Base-by-base conservation (phyloP, 2,113 vertebrate genomes). In the Danionella cerebrum region DNA sequence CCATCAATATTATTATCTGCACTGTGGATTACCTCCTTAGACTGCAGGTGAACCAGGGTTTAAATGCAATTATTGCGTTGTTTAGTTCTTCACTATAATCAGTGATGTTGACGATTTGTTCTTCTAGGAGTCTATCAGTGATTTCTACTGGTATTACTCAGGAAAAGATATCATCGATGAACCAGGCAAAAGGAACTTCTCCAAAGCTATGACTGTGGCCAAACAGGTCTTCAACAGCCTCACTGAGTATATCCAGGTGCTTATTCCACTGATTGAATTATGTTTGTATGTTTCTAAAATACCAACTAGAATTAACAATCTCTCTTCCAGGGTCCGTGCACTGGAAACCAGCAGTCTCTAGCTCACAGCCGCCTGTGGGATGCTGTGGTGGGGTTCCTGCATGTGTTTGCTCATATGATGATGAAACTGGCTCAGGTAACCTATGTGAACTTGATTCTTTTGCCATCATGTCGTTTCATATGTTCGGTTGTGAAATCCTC, bases 131-230 rank as follows among this genome's bases (percentile, higher is more conserved):
- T 98, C 94, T 18, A 97, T 97, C 83, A 97, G 95, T 58, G 95
- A 98, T 77, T 98, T 98, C 80, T 98, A 98, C 83, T 98, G 95
- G 95, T 98, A 97, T 81, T 98, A 97, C 75, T 98, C 95, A 1
- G 95, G 95, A 21, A 98, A 96, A 72, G 94, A 97, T 5, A 78
- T 95, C 31, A 94, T 96, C 0, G 93, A 98, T 65, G 94, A 96
- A 7, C 95, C 94, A 19, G 95, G 95, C 6, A 94, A 96, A 76
- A 91, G 93, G 63, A 98, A 98, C 74, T 97, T 98, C 84, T 98
- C 95, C 83, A 98, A 98, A 85, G 95, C 94, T 22, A 95, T 98
- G 92, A 88, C 88, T 0, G 93, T 97, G 55, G 95, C 95, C 45
- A 98, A 97, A 59, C 95, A 98, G 80, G 90, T 98, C 70, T 96